Percentiles rank a stretch among this genome's conserved stretches.
Conservation (phyloP, 2,113 vertebrate genomes). For the Athene noctua region DNA sequence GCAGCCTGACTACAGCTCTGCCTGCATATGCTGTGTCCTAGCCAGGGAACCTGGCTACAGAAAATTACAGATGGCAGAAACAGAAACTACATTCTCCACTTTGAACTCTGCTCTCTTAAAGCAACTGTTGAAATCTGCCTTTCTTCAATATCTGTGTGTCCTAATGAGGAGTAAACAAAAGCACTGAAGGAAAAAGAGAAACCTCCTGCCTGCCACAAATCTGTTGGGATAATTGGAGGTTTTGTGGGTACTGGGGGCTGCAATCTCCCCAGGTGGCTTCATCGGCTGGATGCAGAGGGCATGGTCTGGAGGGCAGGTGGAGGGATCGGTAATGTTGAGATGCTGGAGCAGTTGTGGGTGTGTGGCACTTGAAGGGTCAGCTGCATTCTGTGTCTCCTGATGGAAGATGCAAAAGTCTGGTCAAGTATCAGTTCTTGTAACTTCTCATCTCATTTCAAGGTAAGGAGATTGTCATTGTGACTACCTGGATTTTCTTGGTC, state of each 20-base stretch:
- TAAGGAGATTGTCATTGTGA: neutral
- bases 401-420: neutral
- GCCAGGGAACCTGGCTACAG: neutral
- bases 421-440: neutral
- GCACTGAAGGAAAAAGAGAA: neutral
- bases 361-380: too few relatives aligned
- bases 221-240: neutral
- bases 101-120: neutral
- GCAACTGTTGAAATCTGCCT: neutral
- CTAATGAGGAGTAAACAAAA: neutral
- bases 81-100: neutral
- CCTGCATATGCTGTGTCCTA: neutral
- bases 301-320: neutral
- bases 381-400: neutral
- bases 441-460: neutral
- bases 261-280: neutral
- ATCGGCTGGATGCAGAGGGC: neutral
- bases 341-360: neutral
- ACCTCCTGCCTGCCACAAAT: neutral
- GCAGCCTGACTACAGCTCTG: neutral
- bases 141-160: neutral
- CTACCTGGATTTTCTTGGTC: neutral
- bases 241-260: neutral
- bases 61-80: neutral
- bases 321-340: neutral